A percentile compares a stretch with the other conserved stretches of the same genome.
Conservation (phyloP, 2,888 invertebrate species). For the Drosophila anomelani region DNA sequence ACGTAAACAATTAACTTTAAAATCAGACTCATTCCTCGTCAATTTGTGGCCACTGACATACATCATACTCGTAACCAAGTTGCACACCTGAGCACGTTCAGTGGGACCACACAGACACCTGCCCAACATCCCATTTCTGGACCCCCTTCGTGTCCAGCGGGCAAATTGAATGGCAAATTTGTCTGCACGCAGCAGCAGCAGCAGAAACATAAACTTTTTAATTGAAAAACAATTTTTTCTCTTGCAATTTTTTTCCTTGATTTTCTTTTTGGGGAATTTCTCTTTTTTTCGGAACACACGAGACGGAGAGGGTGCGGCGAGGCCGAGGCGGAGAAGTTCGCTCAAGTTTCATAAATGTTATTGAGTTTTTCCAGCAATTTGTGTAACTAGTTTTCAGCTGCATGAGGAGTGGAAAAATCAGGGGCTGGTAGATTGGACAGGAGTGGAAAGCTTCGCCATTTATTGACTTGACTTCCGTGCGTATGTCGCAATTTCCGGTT, state of each 20-base stretch:
- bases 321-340: constrained; percentile 23
- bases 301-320: constrained; percentile 17
- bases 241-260: constrained; percentile 46
- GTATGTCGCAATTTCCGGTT: constrained; percentile 81
- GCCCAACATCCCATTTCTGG: constrained; percentile 17
- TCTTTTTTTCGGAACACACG: constrained; percentile 30
- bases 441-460: constrained; percentile 52
- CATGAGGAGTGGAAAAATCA: neutral
- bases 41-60: constrained; percentile 26
- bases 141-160: constrained; percentile 57
- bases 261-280: constrained; percentile 35
- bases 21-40: constrained; percentile 31
- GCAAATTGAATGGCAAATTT: constrained; percentile 75
- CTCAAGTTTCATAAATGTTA: constrained; percentile 74
- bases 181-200: constrained; percentile 68
- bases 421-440: constrained; percentile 4
- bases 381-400: constrained; percentile 65
- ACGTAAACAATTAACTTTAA: constrained; percentile 29
- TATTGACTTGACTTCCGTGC: constrained; percentile 82
- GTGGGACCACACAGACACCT: constrained; percentile 33
- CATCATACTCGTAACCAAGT: constrained; percentile 40
- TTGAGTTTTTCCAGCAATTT: constrained; percentile 59
- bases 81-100: constrained; percentile 35
- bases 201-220: constrained; percentile 70
- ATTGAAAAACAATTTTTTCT: constrained; percentile 71